phyloP scores from a whole-genome alignment of 2,797 vertebrate species.

The Acridotheres tristis region DNA sequence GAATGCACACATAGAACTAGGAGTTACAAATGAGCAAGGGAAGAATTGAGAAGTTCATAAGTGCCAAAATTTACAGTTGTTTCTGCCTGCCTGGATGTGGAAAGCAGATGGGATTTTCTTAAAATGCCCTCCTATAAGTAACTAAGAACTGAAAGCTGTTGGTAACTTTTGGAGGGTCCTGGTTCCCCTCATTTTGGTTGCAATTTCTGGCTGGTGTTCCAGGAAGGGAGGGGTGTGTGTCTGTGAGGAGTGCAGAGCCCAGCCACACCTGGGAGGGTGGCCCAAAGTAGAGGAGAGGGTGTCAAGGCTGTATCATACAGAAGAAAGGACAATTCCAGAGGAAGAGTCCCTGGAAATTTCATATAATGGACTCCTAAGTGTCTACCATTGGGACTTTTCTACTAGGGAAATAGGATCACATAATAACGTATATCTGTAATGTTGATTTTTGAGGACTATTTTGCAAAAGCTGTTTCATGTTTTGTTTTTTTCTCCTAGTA shows the following conservation, averaged over 20 bases:
- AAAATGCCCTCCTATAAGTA: neutral
- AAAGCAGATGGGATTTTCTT: neutral
- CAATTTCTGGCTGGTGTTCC: neutral
- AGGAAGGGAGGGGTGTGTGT: neutral
- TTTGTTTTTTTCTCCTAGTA: neutral
- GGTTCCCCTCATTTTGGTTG: neutral
- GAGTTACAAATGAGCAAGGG: neutral
- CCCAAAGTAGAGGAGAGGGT: neutral
- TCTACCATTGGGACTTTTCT: neutral
- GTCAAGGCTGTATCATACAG: neutral
- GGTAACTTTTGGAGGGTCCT: neutral
- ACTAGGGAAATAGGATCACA: neutral
- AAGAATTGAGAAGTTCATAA: neutral
- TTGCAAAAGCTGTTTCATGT: neutral
- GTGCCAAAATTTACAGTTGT: rapidly evolving
- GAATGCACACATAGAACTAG: neutral
- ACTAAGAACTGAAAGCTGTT: neutral
- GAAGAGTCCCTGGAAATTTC: neutral
- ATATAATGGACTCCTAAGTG: neutral
- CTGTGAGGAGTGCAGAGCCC: neutral
- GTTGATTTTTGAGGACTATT: neutral
- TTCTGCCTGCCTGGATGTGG: neutral
- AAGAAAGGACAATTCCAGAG: neutral
- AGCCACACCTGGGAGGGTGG: neutral
- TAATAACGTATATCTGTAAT: too few species aligned